Percentiles rank a stretch among this genome's conserved stretches.
These are phyloP conservation scores for Tor tambroides DNA, from an alignment of 2,113 vertebrate genomes.

Conservation along the genomic window DNA sequence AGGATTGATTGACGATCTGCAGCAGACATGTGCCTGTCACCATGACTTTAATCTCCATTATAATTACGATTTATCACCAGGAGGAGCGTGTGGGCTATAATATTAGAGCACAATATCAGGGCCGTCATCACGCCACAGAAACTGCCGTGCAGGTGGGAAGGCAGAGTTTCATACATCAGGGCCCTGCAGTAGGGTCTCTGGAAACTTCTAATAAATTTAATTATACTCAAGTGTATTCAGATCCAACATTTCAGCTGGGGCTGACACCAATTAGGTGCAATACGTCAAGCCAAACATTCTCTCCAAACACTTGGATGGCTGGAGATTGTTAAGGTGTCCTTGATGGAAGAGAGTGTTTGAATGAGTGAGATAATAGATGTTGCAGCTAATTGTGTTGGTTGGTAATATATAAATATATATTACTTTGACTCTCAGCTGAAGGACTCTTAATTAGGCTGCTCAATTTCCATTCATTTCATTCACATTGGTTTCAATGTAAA, in stretches of 20 bases:
- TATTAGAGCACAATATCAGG: constrained; percentile 23
- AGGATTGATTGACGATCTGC: constrained; percentile 64
- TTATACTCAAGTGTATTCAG: constrained; percentile 50
- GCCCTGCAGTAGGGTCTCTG: background rate
- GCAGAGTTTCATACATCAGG: constrained; percentile 9
- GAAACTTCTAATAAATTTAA: constrained; percentile 54
- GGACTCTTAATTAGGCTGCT: constrained; percentile 14
- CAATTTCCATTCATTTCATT: background rate
- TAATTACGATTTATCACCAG: constrained; percentile 66
- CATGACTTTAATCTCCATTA: constrained; percentile 62
- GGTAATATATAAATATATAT: background rate
- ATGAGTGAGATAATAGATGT: constrained; percentile 4
- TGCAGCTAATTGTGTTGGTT: background rate
- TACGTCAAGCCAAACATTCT: constrained; percentile 7
- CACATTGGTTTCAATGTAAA: background rate
- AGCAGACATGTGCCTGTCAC: constrained; percentile 66
- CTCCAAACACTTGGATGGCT: background rate
- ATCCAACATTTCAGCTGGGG: constrained; percentile 45
- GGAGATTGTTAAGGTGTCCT: constrained; percentile 26
- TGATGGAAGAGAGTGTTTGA: constrained; percentile 9
- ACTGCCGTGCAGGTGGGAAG: constrained; percentile 3
- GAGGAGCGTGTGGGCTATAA: constrained; percentile 14
- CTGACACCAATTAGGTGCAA: constrained; percentile 30
- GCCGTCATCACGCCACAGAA: background rate
- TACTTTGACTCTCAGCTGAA: background rate